Base-by-base conservation (phyloP, 2,888 invertebrate genomes). In the Ichneumoninae sp. region DNA sequence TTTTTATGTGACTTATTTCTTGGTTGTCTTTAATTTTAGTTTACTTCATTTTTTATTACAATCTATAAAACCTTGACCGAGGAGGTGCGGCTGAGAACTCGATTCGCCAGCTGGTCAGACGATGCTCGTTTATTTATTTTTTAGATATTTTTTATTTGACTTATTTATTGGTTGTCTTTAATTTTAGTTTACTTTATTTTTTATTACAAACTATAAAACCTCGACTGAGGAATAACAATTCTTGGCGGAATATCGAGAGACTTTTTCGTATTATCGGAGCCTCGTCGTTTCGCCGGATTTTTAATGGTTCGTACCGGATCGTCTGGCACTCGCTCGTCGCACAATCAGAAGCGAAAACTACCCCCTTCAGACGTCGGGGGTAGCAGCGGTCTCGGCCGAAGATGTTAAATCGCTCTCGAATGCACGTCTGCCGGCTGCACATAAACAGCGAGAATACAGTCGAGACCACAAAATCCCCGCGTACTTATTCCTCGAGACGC, bases 381-480 rank as follows among this genome's bases (percentile, higher is more conserved):
- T 33, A 13, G 68, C 30, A 44, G 54, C 22, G 65, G 65, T 66
- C 76, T 66, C 62, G 30, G 40, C 60, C 52, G 57, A 80, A 83
- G 80, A 83, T 83, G 76, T 80, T 80, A 80, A 83, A 83, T 76
- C 50, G 47, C 75, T 60, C 62, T 50, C 52, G 52, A 62, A 80
- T 80, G 52, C 60, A 54, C 57, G 66, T 68, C 80, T 66, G 22
- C 54, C 19, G 16, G 52, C 26, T 57, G 68, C 75, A 52, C 72
- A 77, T 80, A 80, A 83, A 80, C 75, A 80, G 36, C 68, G 57
- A 72, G 71, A 83, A 77, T 80, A 72, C 77, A 62, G 60, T 69
- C 52, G 44, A 71, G 33, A 66, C 80, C 68, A 50, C 76, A 80
- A 76, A 72, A 68, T 68, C 60, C 52, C 52, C 26, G 52, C 68